These are phyloP conservation scores for Chaetoderma sp. DNA, from an alignment of 2,888 invertebrate genomes.

Conservation along the genomic window DNA sequence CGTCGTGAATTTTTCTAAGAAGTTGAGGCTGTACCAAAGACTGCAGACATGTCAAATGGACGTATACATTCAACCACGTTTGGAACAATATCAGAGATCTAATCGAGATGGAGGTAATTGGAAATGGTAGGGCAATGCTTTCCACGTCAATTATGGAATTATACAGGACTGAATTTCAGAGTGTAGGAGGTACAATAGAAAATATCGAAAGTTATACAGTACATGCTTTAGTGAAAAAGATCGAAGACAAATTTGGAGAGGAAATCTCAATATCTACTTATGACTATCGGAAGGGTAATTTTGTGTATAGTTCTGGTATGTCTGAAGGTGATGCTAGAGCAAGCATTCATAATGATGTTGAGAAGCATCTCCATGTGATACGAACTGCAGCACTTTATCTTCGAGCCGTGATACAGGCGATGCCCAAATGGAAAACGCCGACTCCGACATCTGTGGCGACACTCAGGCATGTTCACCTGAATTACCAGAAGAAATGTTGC, in stretches of 20 bases:
- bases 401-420: no score
- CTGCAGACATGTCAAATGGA: no score
- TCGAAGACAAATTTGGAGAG: neutral
- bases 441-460: neutral
- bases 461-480: neutral
- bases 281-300: neutral
- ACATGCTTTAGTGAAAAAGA: neutral
- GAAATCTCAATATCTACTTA: no score
- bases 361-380: neutral
- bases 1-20: neutral
- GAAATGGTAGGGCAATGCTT: no score
- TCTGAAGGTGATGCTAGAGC: neutral
- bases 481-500: slow-evolving; percentile 1
- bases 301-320: neutral
- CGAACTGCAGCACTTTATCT: neutral
- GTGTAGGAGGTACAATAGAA: neutral
- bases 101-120: no score
- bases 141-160: no score
- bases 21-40: neutral
- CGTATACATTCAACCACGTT: no score
- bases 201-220: neutral
- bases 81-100: no score
- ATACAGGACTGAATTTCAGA: neutral
- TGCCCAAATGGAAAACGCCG: neutral
- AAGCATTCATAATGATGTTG: neutral